Base-by-base conservation (phyloP, 1,140 invertebrate genomes). In the Ceratina japonica region DNA sequence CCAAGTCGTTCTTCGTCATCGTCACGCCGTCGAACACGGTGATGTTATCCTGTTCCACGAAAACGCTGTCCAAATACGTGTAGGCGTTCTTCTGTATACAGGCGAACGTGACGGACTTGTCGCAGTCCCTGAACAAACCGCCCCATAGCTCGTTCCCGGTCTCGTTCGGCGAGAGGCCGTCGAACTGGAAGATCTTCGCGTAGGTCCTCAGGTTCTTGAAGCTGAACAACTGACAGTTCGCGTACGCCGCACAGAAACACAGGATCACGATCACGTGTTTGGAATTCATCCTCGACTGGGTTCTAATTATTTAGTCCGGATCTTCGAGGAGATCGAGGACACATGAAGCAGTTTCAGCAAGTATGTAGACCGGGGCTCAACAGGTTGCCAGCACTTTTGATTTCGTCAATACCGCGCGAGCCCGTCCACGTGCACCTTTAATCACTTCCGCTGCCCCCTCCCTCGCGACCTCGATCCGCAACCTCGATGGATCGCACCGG, bases 11-110 rank as follows among this genome's bases (percentile, higher is more conserved):
- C 87, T 93, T 95, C 65, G 92, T 94, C 86, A 97, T 94, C 70
- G 93, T 93, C n/a, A 97, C 88, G 79, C 95, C 94, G 86, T 94
- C 94, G n/a, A 94, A 94, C 0, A 97, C 92, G 49, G 94, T 94
- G 10, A 96, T 92, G 87, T 97, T 96, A 79, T 94, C 93, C 58
- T 91, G 92, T 49, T 94, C 93, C 59, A 94, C 93, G 44, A 97
- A 92, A 24, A 93, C 94, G 16, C 93, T 92, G 74, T 96, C 94
- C 61, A 97, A 87, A 87, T 95, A 96, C 13, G 93, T 91, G 84
- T 95, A 95, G 7, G 96, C 94, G 84, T 95, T 96, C 80, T 95
- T 96, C 85, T 96, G 95, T 37, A 97, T 95, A 85, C 96, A 97
- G 58, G 94, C 94, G 84, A 96, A 93, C 58, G 94, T 94, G 24